Percentiles rank a stretch among this genome's conserved stretches.
phyloP scores from a whole-genome alignment of 2,113 vertebrate species.

The Myotis lucifugus region DNA sequence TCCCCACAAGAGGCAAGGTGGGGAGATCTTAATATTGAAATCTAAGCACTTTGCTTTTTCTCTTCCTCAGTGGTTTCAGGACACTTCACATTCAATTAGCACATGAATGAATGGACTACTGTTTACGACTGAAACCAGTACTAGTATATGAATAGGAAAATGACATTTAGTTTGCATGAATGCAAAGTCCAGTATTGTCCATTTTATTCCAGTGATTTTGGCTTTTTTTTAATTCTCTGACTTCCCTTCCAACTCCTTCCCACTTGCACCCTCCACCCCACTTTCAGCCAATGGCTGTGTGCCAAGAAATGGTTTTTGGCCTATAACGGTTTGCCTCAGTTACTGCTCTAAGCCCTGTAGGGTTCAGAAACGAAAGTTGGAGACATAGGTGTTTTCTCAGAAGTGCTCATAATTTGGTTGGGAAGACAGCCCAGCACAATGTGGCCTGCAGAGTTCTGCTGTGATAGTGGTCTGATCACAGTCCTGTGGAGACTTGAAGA shows the following conservation, averaged over 20 bases:
- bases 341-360: neutral
- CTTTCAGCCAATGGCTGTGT: neutral
- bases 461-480: neutral
- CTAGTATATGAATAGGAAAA: neutral
- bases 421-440: neutral
- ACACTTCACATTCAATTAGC: neutral
- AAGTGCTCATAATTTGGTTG: neutral
- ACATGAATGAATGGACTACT: neutral
- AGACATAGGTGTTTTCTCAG: neutral
- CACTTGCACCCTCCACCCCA: accelerated
- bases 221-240: neutral
- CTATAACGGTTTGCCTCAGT: neutral
- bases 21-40: neutral
- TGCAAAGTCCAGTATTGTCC: neutral
- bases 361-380: neutral
- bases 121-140: neutral
- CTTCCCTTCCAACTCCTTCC: neutral
- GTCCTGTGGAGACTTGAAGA: neutral
- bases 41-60: neutral
- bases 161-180: neutral
- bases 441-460: no score
- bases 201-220: neutral
- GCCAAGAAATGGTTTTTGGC: neutral
- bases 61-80: neutral
- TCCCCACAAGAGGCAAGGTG: neutral